These are phyloP conservation scores for Apotomis betuletana DNA, from an alignment of 2,888 invertebrate genomes.

Conservation along the genomic window DNA sequence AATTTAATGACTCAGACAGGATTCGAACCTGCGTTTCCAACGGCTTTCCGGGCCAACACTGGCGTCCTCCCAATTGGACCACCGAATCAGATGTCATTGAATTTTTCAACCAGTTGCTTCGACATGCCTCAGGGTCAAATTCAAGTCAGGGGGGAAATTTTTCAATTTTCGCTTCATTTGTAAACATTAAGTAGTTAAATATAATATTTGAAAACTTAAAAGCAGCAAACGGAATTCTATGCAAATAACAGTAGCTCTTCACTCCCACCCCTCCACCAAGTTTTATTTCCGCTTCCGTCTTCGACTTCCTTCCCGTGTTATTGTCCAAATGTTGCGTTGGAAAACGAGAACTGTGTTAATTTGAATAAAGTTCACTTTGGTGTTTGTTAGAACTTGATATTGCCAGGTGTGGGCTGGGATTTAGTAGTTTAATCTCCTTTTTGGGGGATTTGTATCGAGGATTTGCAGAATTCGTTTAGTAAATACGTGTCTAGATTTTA, in stretches of 20 bases:
- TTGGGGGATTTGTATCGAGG: slow-evolving; percentile 14
- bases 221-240: neutral
- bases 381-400: neutral
- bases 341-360: slow-evolving; percentile 24
- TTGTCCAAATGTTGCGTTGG: slow-evolving; percentile 19
- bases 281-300: slow-evolving; percentile 44
- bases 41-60: too few species aligned
- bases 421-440: slow-evolving; percentile 19
- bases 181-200: neutral
- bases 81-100: too few species aligned
- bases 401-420: slow-evolving; percentile 6
- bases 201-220: neutral
- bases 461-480: slow-evolving; percentile 16
- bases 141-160: too few species aligned
- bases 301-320: slow-evolving; percentile 36
- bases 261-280: slow-evolving; percentile 27
- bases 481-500: neutral
- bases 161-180: too few species aligned
- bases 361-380: slow-evolving; percentile 26
- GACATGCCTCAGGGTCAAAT: too few species aligned
- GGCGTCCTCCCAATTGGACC: too few species aligned
- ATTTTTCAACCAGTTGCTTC: too few species aligned
- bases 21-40: too few species aligned
- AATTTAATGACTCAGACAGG: too few species aligned
- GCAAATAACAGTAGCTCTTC: neutral